These are phyloP conservation scores for Urophycis tenuis DNA, from an alignment of 2,797 vertebrate species.

Conservation along the genomic window DNA sequence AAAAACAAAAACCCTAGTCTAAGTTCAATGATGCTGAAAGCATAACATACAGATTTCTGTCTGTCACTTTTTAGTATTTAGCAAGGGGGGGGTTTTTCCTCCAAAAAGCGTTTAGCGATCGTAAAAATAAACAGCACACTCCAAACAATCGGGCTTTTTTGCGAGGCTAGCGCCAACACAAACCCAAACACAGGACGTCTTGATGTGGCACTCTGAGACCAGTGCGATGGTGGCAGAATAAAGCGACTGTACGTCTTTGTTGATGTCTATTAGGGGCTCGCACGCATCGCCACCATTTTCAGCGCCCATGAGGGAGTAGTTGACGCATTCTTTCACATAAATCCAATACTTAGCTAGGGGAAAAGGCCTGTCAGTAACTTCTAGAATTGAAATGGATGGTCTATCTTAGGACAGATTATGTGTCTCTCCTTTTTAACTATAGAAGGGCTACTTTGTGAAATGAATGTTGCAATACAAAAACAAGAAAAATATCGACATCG, in stretches of 20 bases:
- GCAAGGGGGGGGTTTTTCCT: conserved; percentile 26
- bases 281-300: conserved; percentile 58
- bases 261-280: conserved; percentile 65
- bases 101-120: conserved; percentile 62
- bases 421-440: not conserved
- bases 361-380: not conserved
- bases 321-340: not conserved
- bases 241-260: conserved; percentile 69
- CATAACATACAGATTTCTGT: conserved; percentile 59
- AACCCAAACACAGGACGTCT: conserved; percentile 63
- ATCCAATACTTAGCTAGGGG: not conserved
- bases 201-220: conserved; percentile 43
- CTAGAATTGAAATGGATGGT: not conserved
- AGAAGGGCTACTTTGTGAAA: not conserved
- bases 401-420: not conserved
- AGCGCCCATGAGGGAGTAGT: not conserved
- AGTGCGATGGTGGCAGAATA: conserved; percentile 43
- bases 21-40: conserved; percentile 67
- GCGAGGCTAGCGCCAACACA: conserved; percentile 48
- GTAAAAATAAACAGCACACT: conserved; percentile 74
- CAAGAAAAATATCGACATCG: conserved; percentile 43
- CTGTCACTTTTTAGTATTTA: conserved; percentile 37
- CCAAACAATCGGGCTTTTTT: conserved; percentile 59
- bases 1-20: conserved; percentile 54
- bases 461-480: conserved; percentile 1